Evolutionary conservation across 1,140 invertebrate genomes (phyloP), one percentile per base, ranked within the genome.

Genomic region (Pogonognathellus flavescens): DNA sequence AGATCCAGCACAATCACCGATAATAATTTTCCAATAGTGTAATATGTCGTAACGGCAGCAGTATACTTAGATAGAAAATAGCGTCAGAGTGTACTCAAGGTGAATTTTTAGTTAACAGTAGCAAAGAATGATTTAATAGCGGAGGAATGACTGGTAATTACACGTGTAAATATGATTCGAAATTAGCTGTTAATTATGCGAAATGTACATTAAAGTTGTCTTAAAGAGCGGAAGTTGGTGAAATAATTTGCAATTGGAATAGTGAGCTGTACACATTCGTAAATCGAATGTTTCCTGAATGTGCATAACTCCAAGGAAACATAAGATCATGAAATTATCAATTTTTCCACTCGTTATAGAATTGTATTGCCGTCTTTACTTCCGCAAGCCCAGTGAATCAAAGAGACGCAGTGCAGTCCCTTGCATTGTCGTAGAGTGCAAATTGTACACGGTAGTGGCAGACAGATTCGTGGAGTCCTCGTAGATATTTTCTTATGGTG

Each of bases 281-380:
- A 76, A 76, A 76, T 76, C 3, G 49, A 76, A 76, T 50, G 49
- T 76, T 76, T 76, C 70, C 70, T 76, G 70, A 49, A 31, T 49
- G 6, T 1, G 31, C 31, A 41, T 1, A 76, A 50, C 41, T 16
- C 70, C 31, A 76, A 50, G 70, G n/a, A 76, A 76, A 76, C 31
- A 31, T 72, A 72, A 41, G 31, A 72, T 76, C 70, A 76, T 50
- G 70, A 76, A 76, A 76, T 76, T 76, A 76, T 76, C 70, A 76
- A 76, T 76, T 76, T 76, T 76, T 76, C 31, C 70, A 76, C 70
- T 76, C n/a, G 70, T 25, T 66, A 25, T 11, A 66, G 60, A 25
- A 20, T 66, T 20, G 22, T 76, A 6, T n/a, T 76, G 31, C 20
- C 22, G 41, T 76, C 31, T 76, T 76, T 76, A 50, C 70, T 76